Conservation (phyloP, 2,113 vertebrate genomes). For the Anser cygnoides region DNA sequence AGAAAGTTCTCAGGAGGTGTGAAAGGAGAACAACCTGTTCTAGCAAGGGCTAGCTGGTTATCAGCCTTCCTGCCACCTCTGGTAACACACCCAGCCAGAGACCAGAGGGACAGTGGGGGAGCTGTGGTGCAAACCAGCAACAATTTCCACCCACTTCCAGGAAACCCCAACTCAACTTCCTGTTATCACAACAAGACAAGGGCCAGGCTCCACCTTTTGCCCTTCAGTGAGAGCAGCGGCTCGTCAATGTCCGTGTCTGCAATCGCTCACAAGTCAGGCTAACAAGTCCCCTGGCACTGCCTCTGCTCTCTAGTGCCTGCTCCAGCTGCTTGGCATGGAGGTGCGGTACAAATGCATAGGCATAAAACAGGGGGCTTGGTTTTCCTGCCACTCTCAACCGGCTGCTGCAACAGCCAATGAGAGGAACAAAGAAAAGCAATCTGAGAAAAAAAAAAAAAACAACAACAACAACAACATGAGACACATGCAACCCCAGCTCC, state of each 20-base stretch:
- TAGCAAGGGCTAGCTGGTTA: not conserved
- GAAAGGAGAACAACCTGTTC: not conserved
- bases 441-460: fast-evolving
- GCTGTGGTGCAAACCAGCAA: not conserved
- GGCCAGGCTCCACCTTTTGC: not conserved
- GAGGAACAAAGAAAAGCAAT: not conserved
- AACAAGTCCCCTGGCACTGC: not conserved
- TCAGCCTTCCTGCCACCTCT: not conserved
- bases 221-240: not conserved
- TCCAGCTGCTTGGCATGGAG: not conserved
- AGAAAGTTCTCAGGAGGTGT: not conserved
- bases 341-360: no score
- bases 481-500: not conserved
- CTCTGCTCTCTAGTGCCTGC: not conserved
- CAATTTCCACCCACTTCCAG: not conserved
- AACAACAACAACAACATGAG: no score
- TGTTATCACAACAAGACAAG: not conserved
- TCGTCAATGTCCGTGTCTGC: not conserved
- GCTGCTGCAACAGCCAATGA: not conserved
- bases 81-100: not conserved
- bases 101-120: not conserved
- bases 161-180: not conserved
- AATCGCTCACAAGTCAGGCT: not conserved
- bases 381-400: not conserved
- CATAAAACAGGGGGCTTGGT: fast-evolving